Percentiles rank a stretch among this genome's conserved stretches.
Conservation (phyloP, 2,113 vertebrate species). For the Menura novaehollandiae region DNA sequence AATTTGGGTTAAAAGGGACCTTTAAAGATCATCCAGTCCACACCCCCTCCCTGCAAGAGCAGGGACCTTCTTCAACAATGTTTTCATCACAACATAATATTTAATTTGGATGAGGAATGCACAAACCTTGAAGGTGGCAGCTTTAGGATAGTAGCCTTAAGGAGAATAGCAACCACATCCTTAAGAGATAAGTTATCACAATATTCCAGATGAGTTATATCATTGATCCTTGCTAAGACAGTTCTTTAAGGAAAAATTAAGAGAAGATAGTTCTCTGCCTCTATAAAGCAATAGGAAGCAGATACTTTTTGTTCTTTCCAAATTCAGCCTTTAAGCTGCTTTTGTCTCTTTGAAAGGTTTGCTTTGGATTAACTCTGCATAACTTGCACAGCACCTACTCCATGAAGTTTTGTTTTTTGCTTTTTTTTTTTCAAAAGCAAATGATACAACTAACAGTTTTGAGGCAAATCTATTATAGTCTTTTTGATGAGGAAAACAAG, state of each 20-base stretch:
- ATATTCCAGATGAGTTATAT: neutral
- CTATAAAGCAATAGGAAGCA: neutral
- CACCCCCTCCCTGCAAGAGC: neutral
- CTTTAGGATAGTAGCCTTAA: neutral
- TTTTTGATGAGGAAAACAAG: neutral
- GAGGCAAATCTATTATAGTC: neutral
- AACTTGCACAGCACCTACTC: neutral
- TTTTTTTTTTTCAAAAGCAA: neutral
- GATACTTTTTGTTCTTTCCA: neutral
- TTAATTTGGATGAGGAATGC: neutral
- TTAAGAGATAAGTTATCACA: neutral
- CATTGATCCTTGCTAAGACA: neutral
- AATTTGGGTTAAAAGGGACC: neutral
- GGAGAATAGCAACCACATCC: neutral
- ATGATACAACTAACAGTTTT: neutral
- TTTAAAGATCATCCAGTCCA: neutral
- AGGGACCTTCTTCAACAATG: neutral
- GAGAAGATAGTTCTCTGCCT: neutral
- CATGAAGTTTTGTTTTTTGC: neutral
- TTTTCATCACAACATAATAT: neutral
- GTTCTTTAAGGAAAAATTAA: neutral
- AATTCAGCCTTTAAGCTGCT: neutral
- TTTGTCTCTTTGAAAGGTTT: neutral
- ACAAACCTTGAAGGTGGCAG: neutral
- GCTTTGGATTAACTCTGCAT: neutral